Conservation (phyloP, 64 coral and sea anemone genomes). For the Montipora efflorescens region DNA sequence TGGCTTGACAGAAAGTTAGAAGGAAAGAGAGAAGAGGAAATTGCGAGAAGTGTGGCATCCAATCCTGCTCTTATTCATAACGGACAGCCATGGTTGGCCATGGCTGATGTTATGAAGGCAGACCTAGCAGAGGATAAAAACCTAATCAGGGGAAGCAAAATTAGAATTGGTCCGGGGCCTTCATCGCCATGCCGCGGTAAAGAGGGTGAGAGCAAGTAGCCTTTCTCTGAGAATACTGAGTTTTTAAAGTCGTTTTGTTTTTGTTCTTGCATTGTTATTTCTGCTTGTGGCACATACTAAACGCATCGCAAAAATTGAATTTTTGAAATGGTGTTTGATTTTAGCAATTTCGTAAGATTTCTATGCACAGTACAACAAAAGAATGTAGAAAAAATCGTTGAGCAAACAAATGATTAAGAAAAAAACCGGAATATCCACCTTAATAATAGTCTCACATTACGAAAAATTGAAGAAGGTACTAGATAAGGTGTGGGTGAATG, state of each 20-base stretch:
- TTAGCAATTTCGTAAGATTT: too few species aligned
- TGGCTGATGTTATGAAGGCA: neutral
- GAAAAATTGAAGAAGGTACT: neutral
- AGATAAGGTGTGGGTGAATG: neutral
- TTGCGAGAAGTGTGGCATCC: too few species aligned
- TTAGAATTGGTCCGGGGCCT: neutral
- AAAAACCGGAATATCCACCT: too few species aligned
- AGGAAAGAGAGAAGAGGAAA: too few species aligned
- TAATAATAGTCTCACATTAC: neutral
- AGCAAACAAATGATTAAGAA: too few species aligned
- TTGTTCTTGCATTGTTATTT: too few species aligned
- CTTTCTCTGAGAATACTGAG: neutral
- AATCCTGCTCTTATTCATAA: neutral
- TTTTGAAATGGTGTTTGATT: too few species aligned
- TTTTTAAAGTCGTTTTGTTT: neutral
- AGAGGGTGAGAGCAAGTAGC: neutral
- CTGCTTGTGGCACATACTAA: too few species aligned
- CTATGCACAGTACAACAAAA: too few species aligned
- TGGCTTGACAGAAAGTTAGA: too few species aligned
- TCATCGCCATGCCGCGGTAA: neutral
- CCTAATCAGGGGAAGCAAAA: neutral
- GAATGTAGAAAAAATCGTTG: too few species aligned
- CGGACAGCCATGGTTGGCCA: constrained; percentile 29
- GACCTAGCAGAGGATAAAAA: neutral
- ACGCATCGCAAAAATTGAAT: too few species aligned